phyloP scores from a whole-genome alignment of 2,888 invertebrate genomes.

The Phytoseiulus persimilis region DNA sequence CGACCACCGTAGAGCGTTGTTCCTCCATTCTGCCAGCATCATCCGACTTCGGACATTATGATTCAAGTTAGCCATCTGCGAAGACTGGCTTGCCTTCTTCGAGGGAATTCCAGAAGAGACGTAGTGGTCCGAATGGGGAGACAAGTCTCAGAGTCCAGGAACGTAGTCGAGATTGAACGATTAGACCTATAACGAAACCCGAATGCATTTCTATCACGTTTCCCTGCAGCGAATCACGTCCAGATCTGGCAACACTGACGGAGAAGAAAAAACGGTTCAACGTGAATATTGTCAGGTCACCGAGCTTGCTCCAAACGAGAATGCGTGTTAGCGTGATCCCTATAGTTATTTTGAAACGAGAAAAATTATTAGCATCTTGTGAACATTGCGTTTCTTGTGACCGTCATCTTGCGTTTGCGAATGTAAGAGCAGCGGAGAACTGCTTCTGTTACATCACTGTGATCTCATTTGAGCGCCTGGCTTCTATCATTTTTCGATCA shows the following conservation, averaged over 20 bases:
- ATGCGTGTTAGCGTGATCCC: neutral
- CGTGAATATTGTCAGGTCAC: neutral
- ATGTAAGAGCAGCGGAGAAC: neutral
- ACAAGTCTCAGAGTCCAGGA: too few relatives aligned
- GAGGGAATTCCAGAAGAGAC: too few relatives aligned
- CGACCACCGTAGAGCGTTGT: too few relatives aligned
- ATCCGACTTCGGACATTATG: too few relatives aligned
- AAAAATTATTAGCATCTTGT: neutral
- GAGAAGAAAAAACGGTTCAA: neutral
- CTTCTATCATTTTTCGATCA: neutral
- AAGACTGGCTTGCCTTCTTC: too few relatives aligned
- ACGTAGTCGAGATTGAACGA: too few relatives aligned
- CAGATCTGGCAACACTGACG: neutral
- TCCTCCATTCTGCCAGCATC: too few relatives aligned
- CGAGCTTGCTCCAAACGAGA: neutral
- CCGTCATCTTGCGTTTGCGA: neutral
- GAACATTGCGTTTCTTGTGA: neutral
- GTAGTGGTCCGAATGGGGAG: too few relatives aligned
- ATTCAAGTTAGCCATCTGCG: too few relatives aligned
- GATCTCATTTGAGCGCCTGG: neutral
- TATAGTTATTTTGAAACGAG: neutral
- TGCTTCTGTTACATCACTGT: neutral
- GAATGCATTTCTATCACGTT: too few relatives aligned
- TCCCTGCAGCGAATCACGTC: too few relatives aligned
- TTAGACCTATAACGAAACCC: too few relatives aligned